Evolutionary conservation across 2,113 vertebrate genomes (phyloP).

Genomic region (Hippocampus mohnikei): DNA sequence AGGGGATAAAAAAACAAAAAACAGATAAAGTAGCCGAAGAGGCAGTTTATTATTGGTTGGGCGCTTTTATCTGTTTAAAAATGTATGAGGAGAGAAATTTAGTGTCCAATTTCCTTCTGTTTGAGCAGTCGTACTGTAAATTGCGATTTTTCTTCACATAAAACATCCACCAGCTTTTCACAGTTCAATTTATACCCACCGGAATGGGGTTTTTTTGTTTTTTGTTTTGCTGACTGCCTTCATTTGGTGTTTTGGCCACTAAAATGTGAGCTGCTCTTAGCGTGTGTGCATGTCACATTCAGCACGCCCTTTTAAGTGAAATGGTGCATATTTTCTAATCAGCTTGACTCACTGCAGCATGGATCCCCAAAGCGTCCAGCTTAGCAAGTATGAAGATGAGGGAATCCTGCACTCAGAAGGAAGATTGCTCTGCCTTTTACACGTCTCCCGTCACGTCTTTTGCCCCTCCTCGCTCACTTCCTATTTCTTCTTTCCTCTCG

Average conservation of each 20-base stretch:
- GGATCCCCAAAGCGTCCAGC: slow-evolving; percentile 36
- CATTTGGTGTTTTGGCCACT: neutral
- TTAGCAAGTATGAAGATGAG: slow-evolving; percentile 33
- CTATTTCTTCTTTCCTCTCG: neutral
- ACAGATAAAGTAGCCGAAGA: neutral
- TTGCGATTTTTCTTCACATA: slow-evolving; percentile 3
- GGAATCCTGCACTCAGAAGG: slow-evolving; percentile 25
- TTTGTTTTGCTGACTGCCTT: neutral
- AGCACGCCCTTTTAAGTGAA: slow-evolving; percentile 60
- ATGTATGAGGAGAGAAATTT: slow-evolving; percentile 23
- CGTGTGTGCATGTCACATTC: slow-evolving; percentile 14
- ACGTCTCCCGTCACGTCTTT: slow-evolving; percentile 13
- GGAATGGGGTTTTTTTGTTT: neutral
- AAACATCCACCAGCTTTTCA: slow-evolving; percentile 8
- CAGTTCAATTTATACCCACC: slow-evolving; percentile 13
- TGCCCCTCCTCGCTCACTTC: slow-evolving; percentile 12
- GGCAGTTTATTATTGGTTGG: slow-evolving; percentile 16
- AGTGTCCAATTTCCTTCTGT: slow-evolving; percentile 3
- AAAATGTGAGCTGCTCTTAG: neutral
- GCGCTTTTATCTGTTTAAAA: slow-evolving; percentile 25
- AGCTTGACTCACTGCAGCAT: slow-evolving; percentile 47
- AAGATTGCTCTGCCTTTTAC: slow-evolving; percentile 3
- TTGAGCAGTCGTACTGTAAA: neutral
- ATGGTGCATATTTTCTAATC: slow-evolving; percentile 62
- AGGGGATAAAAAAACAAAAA: neutral